Evolutionary conservation across 1,140 invertebrate genomes (phyloP).

Genomic region (Drosophila ercepeae): DNA sequence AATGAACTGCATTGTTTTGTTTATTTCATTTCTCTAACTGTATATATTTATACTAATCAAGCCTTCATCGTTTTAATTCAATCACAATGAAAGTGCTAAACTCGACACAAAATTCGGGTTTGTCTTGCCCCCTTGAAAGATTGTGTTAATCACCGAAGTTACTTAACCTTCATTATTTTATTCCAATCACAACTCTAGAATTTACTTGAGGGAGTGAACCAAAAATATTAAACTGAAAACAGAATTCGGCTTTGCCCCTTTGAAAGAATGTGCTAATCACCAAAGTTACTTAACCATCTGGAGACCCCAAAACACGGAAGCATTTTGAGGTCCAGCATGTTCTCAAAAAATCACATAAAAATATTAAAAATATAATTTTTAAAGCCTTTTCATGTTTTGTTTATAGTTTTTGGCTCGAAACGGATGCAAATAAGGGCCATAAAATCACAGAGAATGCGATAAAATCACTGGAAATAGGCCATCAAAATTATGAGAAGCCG

Average conservation of each 20-base stretch:
- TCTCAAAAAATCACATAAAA: constrained; percentile 29
- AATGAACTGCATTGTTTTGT: constrained; percentile 3
- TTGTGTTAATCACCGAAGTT: constrained; percentile 1
- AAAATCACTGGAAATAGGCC: constrained; percentile 50
- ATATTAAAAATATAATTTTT: constrained; percentile 42
- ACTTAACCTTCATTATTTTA: too few species aligned
- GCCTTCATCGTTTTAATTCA: neutral
- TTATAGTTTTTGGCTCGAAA: constrained; percentile 2
- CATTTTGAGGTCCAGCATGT: constrained; percentile 20
- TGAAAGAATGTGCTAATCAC: neutral
- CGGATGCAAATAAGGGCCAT: constrained; percentile 28
- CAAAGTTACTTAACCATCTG: constrained; percentile 4
- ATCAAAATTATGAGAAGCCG: constrained; percentile 46
- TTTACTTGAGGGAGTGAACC: too few species aligned
- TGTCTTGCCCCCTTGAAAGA: neutral
- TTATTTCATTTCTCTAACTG: constrained; percentile 16
- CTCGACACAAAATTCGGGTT: neutral
- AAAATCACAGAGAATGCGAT: constrained; percentile 41
- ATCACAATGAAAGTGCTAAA: too few species aligned
- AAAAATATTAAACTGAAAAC: constrained; percentile 7
- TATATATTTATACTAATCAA: neutral
- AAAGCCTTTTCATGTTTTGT: constrained; percentile 24
- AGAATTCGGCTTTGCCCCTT: neutral
- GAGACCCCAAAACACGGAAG: constrained; percentile 41
- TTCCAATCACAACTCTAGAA: constrained; percentile 19